Evolutionary conservation across 2,888 invertebrate genomes (phyloP).

Genomic region (Luffia ferchaultella): DNA sequence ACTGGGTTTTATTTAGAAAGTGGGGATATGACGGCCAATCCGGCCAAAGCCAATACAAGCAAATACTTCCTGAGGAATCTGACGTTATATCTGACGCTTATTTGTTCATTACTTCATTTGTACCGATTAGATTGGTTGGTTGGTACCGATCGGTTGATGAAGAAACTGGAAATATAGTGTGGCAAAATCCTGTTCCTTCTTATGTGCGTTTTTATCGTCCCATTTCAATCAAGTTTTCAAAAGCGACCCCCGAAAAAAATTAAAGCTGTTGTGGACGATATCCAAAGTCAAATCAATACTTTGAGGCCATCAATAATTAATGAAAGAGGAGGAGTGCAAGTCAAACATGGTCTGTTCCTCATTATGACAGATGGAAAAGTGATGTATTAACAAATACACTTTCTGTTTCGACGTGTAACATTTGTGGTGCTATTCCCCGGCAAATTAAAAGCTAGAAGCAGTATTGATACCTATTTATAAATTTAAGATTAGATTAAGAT

Average conservation of each 20-base stretch:
- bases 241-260: conserved; percentile 16
- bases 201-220: conserved; percentile 13
- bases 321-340: conserved; percentile 10
- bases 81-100: conserved; percentile 13
- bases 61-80: conserved; percentile 11
- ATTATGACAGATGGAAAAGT: conserved; percentile 20
- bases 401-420: conserved; percentile 8
- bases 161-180: conserved; percentile 10
- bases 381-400: conserved; percentile 12
- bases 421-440: conserved; percentile 15
- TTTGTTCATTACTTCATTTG: conserved; percentile 16
- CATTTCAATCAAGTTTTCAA: conserved; percentile 15
- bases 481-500: too few relatives aligned
- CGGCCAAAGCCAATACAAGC: conserved; percentile 14
- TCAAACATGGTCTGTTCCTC: conserved; percentile 17
- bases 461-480: too few relatives aligned
- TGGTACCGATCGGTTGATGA: too few relatives aligned
- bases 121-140: conserved; percentile 16
- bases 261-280: conserved; percentile 12
- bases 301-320: conserved; percentile 13
- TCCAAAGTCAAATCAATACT: conserved; percentile 4
- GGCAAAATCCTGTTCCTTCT: conserved; percentile 19
- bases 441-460: too few relatives aligned
- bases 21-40: conserved; percentile 15
- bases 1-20: conserved; percentile 10